phyloP scores from a whole-genome alignment of 2,113 vertebrate genomes.

The Colinus virginianus region DNA sequence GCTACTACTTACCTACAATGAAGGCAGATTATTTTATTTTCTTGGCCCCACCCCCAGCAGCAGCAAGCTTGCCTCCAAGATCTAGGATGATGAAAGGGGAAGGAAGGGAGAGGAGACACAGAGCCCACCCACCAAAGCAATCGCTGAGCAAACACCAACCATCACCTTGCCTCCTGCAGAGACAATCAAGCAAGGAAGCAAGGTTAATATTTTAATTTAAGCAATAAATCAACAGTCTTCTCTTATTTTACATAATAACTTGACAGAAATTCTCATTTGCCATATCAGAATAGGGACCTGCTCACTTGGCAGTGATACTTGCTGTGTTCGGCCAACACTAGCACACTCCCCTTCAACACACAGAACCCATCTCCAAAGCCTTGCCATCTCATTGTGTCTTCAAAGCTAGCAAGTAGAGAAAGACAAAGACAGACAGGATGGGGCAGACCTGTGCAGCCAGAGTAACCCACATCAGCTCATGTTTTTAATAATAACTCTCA shows the following conservation, averaged over 20 bases:
- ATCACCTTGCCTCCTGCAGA: not conserved
- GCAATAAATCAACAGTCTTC: not conserved
- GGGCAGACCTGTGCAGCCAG: constrained; percentile 38
- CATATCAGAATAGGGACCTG: not conserved
- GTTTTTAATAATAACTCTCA: constrained; percentile 39
- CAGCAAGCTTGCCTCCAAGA: not conserved
- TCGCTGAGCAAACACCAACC: too few relatives aligned
- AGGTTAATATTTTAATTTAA: not conserved
- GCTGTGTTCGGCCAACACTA: not conserved
- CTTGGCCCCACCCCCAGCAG: not conserved
- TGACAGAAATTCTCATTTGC: not conserved
- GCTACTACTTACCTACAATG: not conserved
- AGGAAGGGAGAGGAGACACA: not conserved
- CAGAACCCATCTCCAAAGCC: not conserved
- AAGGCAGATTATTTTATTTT: not conserved
- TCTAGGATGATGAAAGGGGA: not conserved
- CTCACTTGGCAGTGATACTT: not conserved
- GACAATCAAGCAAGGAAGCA: not conserved
- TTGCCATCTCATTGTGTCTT: not conserved
- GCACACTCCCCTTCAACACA: not conserved
- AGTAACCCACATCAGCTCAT: constrained; percentile 8
- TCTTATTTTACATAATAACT: not conserved
- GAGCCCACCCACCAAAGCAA: not conserved
- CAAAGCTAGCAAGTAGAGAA: not conserved
- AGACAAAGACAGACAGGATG: not conserved